phyloP scores from a whole-genome alignment of 2,888 invertebrate species.

The Odontocerum albicorne region DNA sequence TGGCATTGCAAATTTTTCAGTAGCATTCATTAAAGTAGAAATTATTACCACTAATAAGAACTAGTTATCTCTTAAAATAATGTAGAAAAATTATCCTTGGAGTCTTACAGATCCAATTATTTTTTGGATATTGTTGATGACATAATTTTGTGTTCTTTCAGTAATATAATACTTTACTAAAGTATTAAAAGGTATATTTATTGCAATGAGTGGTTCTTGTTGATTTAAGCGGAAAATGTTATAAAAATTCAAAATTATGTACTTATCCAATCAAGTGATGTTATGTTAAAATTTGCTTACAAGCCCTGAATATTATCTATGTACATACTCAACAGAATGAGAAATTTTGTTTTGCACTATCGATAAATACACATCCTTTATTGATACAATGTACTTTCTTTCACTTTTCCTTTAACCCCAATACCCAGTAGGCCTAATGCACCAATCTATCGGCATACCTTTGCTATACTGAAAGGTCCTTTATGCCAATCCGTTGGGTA shows the following conservation, averaged over 20 bases:
- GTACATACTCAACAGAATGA: conserved; percentile 34
- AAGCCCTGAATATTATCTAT: conserved; percentile 18
- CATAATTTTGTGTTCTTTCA: not conserved
- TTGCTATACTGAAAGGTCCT: too few relatives aligned
- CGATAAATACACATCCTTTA: conserved; percentile 35
- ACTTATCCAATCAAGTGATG: conserved; percentile 26
- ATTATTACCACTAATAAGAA: conserved; percentile 10
- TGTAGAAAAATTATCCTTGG: too few relatives aligned
- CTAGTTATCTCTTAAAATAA: not conserved
- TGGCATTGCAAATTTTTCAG: conserved; percentile 14
- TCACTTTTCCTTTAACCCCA: not conserved
- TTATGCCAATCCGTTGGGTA: too few relatives aligned
- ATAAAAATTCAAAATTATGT: conserved; percentile 6
- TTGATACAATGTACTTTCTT: conserved; percentile 23
- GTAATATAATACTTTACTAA: not conserved
- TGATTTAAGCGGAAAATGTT: not conserved
- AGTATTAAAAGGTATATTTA: too few relatives aligned
- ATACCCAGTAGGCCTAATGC: not conserved
- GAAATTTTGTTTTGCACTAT: conserved; percentile 35
- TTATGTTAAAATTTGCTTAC: conserved; percentile 18
- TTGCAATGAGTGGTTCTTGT: too few relatives aligned
- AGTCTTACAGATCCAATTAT: too few relatives aligned
- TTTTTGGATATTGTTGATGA: not conserved
- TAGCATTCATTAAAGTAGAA: conserved; percentile 16
- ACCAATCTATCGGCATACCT: not conserved